Conservation (phyloP, 1,140 invertebrate genomes). For the Penaeus chinensis region DNA sequence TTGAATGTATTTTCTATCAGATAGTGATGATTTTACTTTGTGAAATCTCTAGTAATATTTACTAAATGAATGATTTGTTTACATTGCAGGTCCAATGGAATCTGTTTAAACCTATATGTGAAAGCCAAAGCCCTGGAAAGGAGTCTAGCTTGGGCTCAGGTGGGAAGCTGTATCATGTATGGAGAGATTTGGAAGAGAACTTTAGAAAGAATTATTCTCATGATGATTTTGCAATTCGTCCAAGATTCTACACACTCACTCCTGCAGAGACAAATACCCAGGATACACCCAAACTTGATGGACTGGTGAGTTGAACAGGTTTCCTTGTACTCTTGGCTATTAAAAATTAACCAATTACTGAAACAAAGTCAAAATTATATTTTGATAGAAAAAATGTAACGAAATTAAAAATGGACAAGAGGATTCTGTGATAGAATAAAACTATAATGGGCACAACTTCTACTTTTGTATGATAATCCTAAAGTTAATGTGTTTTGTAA, state of each 20-base stretch:
- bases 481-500: constrained; percentile 4
- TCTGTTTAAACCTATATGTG: constrained; percentile 75
- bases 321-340: constrained; percentile 33
- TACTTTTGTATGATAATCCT: constrained; percentile 18
- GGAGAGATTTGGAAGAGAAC: constrained; percentile 77
- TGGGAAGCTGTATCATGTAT: constrained; percentile 62
- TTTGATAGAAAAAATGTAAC: background rate
- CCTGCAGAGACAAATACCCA: constrained; percentile 81
- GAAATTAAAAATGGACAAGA: background rate
- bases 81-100: constrained; percentile 82
- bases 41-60: background rate
- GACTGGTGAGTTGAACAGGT: constrained; percentile 73
- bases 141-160: constrained; percentile 67
- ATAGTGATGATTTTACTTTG: constrained; percentile 10
- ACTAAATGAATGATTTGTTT: constrained; percentile 1
- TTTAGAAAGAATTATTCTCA: constrained; percentile 80
- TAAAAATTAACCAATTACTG: background rate
- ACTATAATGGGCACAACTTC: background rate
- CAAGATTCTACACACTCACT: constrained; percentile 87
- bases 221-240: constrained; percentile 72
- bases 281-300: constrained; percentile 89
- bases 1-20: constrained; percentile 29
- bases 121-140: constrained; percentile 80
- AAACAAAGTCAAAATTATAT: background rate
- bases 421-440: no score